phyloP scores from a whole-genome alignment of 2,113 vertebrate species.

The Chaenogobius annularis region DNA sequence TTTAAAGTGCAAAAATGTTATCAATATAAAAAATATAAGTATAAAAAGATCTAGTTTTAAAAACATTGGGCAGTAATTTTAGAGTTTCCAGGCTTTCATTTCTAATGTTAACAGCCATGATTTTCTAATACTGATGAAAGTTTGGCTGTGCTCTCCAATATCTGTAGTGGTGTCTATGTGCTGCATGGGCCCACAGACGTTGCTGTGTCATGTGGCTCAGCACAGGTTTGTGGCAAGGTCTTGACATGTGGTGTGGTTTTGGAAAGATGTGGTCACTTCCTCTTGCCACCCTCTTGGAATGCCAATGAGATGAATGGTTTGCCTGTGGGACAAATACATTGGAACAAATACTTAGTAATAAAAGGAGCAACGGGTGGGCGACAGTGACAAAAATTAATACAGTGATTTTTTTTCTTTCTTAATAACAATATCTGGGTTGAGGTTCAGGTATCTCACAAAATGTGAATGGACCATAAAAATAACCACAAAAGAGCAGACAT shows the following conservation, averaged over 20 bases:
- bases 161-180: slow-evolving; percentile 54
- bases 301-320: slow-evolving; percentile 63
- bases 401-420: too few species aligned
- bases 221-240: slow-evolving; percentile 63
- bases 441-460: too few species aligned
- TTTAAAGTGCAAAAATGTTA: slow-evolving; percentile 76
- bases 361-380: too few species aligned
- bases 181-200: slow-evolving; percentile 64
- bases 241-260: slow-evolving; percentile 64
- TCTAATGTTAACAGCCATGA: slow-evolving; percentile 44
- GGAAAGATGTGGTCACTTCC: slow-evolving; percentile 40
- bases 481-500: too few species aligned
- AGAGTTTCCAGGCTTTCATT: slow-evolving; percentile 53
- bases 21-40: slow-evolving; percentile 39
- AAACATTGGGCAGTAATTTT: slow-evolving; percentile 39
- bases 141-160: slow-evolving; percentile 68
- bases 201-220: slow-evolving; percentile 51
- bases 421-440: too few species aligned
- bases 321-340: slow-evolving; percentile 17
- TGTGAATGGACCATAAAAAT: too few species aligned
- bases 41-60: slow-evolving; percentile 47
- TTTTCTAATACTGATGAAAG: slow-evolving; percentile 56
- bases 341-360: not conserved
- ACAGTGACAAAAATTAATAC: too few species aligned
- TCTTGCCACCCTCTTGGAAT: slow-evolving; percentile 46